These are phyloP conservation scores for Smittia aterrima DNA, from an alignment of 2,888 invertebrate species.

Conservation along the genomic window DNA sequence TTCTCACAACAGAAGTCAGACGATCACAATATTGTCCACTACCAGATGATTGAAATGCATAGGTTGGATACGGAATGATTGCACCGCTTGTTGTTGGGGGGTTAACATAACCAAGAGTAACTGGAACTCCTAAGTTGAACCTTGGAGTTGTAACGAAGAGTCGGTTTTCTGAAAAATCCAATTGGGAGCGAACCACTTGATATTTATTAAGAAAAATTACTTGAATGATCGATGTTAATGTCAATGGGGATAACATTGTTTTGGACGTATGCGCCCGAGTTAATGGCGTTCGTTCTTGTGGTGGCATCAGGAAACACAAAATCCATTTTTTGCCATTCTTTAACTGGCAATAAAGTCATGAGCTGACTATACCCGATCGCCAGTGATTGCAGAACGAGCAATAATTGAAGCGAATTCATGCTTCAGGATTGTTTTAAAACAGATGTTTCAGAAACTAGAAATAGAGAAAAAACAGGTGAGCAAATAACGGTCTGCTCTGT, in stretches of 20 bases:
- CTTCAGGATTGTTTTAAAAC: too few species aligned
- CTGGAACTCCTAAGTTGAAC: constrained; percentile 69
- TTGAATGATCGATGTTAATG: constrained; percentile 63
- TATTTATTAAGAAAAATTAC: too few species aligned
- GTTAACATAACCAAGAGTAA: constrained; percentile 59
- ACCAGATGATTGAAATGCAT: constrained; percentile 59
- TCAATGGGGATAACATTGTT: constrained; percentile 68
- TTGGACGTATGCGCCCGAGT: constrained; percentile 57
- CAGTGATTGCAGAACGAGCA: too few species aligned
- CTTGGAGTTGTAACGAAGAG: constrained; percentile 73
- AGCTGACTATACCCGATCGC: too few species aligned
- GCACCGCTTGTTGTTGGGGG: constrained; percentile 50
- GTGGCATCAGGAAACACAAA: constrained; percentile 60
- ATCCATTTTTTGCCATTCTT: constrained; percentile 68
- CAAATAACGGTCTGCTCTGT: too few species aligned
- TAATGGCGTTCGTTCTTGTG: constrained; percentile 55
- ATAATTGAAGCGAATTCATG: too few species aligned
- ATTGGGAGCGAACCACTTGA: too few species aligned
- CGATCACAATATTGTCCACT: constrained; percentile 60
- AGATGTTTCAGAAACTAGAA: too few species aligned
- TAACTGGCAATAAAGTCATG: too few species aligned
- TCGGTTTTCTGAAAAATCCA: too few species aligned
- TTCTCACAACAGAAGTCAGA: constrained; percentile 66
- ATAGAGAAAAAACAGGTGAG: too few species aligned
- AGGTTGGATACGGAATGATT: constrained; percentile 62